A percentile compares a stretch with the other conserved stretches of the same genome.
Evolutionary conservation across 1,140 invertebrate genomes (phyloP).

Genomic region (Belonocnema kinseyi): DNA sequence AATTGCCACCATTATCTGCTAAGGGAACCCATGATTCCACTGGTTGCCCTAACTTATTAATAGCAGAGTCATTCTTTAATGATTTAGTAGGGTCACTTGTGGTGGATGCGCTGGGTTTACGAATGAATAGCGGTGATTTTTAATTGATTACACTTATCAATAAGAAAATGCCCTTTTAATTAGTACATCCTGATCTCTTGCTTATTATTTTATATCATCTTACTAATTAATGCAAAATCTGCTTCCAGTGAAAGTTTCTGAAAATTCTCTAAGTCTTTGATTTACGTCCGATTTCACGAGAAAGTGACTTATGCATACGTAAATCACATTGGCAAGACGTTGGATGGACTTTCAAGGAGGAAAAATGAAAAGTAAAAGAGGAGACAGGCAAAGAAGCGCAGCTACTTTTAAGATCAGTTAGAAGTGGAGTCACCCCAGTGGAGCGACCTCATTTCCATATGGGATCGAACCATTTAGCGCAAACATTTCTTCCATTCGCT

Average conservation of each 20-base stretch:
- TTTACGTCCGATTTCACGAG: slow-evolving; percentile 36
- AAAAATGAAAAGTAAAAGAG: slow-evolving; percentile 18
- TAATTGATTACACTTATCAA: no score
- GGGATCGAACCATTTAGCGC: slow-evolving; percentile 73
- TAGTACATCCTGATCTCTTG: no score
- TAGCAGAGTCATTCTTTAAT: slow-evolving; percentile 19
- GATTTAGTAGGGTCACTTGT: slow-evolving; percentile 16
- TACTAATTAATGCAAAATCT: no score
- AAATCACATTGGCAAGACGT: slow-evolving; percentile 49
- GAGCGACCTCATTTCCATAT: slow-evolving; percentile 72
- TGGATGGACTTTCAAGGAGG: slow-evolving; percentile 34
- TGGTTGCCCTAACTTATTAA: slow-evolving; percentile 1
- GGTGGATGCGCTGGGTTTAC: not conserved
- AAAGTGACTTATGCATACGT: slow-evolving; percentile 44
- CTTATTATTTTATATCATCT: no score
- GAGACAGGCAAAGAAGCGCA: slow-evolving; percentile 47
- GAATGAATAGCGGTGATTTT: no score
- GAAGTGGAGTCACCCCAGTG: slow-evolving; percentile 45
- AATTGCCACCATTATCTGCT: slow-evolving; percentile 1
- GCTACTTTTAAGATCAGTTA: slow-evolving; percentile 59
- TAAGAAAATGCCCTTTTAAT: no score
- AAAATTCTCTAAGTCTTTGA: not conserved
- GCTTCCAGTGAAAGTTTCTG: not conserved
- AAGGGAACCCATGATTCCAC: not conserved
- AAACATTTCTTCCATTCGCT: slow-evolving; percentile 74